Percentiles rank a stretch among this genome's conserved stretches.
Conservation (phyloP, 2,797 vertebrate genomes). For the Meriones psammophilus region DNA sequence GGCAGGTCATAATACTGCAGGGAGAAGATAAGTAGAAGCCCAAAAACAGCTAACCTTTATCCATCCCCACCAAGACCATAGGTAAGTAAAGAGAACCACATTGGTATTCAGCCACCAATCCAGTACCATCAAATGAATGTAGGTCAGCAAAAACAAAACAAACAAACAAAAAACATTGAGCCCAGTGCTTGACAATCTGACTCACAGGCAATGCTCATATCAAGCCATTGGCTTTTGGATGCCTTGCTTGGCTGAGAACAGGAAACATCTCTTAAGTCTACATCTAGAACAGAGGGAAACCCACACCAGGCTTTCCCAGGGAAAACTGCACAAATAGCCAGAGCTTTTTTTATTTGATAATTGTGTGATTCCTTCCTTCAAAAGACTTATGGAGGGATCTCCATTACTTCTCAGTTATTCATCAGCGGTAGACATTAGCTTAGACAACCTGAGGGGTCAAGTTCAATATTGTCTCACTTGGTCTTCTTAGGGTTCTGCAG, state of each 20-base stretch:
- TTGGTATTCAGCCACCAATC: background rate
- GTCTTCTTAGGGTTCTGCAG: background rate
- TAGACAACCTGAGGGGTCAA: background rate
- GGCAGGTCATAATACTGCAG: background rate
- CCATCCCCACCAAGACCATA: background rate
- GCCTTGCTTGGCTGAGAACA: background rate
- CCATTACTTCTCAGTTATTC: background rate
- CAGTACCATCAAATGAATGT: background rate
- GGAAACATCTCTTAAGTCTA: background rate
- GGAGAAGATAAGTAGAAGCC: background rate
- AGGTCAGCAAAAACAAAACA: background rate
- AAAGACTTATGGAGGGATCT: background rate
- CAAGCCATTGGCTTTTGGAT: constrained; percentile 3
- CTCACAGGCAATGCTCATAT: background rate
- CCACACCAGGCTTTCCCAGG: background rate
- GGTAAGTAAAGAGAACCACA: background rate
- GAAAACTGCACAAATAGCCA: background rate
- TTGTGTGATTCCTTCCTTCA: background rate
- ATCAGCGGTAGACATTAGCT: background rate
- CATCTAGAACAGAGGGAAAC: background rate
- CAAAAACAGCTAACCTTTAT: background rate
- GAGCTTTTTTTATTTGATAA: background rate
- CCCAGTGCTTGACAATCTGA: background rate
- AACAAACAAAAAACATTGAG: background rate
- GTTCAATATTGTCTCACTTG: background rate